Percentiles rank a stretch among this genome's conserved stretches.
These are phyloP conservation scores for Plumapathes pennacea DNA, from an alignment of 92 coral and sea anemone genomes.

Conservation along the genomic window DNA sequence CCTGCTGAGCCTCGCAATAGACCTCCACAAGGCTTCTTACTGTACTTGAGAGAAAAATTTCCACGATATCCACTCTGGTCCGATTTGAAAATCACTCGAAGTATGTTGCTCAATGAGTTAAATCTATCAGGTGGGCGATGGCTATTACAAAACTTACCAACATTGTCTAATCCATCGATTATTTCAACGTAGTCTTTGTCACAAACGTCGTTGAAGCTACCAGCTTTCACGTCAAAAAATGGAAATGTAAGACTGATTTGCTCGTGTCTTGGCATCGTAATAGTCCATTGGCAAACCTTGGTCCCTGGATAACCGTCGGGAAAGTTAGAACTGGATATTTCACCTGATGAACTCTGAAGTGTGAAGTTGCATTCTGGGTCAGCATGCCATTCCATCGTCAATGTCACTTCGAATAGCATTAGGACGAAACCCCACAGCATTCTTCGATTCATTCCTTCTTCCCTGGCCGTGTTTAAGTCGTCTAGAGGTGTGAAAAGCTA, in stretches of 20 bases:
- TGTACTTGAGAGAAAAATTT: slow-evolving; percentile 49
- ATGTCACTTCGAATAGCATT: no score
- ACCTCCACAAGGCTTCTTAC: slow-evolving; percentile 61
- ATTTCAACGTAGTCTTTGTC: slow-evolving; percentile 60
- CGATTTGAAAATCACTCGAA: slow-evolving; percentile 54
- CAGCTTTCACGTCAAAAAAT: slow-evolving; percentile 21
- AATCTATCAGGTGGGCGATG: slow-evolving; percentile 54
- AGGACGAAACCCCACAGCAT: no score
- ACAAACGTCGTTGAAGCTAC: slow-evolving; percentile 14
- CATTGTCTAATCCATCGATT: slow-evolving; percentile 35
- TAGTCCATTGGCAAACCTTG: slow-evolving; percentile 71
- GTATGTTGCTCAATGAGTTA: slow-evolving; percentile 24
- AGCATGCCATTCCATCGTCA: no score
- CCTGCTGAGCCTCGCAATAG: slow-evolving; percentile 20
- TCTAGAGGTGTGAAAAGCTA: no score
- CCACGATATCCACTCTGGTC: slow-evolving; percentile 16
- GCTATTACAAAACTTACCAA: slow-evolving; percentile 64
- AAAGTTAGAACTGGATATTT: slow-evolving; percentile 62
- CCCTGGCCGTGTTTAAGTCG: no score
- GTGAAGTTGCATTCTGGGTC: no score
- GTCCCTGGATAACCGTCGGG: slow-evolving; percentile 49
- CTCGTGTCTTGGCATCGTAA: slow-evolving; percentile 43
- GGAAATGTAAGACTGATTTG: slow-evolving; percentile 54
- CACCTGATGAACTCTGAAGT: slow-evolving; percentile 58
- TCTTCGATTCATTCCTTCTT: no score